Conservation (phyloP, 2,797 vertebrate species). For the Falco concolor region DNA sequence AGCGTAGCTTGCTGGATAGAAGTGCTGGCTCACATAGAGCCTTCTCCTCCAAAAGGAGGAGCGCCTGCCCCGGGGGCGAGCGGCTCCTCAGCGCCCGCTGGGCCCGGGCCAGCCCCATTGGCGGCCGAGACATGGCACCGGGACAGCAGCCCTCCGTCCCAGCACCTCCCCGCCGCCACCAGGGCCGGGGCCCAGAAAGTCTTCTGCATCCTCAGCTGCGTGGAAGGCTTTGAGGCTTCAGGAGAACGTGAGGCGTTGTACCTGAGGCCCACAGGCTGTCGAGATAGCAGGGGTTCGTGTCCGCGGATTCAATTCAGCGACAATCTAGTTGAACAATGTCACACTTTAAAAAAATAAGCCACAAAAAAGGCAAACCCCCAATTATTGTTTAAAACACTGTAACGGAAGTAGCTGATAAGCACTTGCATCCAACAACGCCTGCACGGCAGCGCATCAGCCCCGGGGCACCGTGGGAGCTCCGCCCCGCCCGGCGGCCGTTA, state of each 20-base stretch:
- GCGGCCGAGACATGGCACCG: no score
- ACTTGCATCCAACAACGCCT: neutral
- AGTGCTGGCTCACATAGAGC: no score
- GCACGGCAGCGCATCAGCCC: accelerated
- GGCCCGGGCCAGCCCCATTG: no score
- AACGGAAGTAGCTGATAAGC: neutral
- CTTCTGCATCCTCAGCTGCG: neutral
- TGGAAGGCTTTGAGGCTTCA: neutral
- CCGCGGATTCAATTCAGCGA: accelerated
- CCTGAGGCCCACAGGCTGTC: neutral
- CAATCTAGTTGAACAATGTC: neutral
- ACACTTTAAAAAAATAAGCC: neutral
- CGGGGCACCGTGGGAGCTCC: neutral
- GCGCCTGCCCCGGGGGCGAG: no score
- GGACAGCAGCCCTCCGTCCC: neutral
- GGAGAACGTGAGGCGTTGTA: neutral
- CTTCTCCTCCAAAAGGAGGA: neutral
- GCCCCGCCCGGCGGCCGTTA: no score
- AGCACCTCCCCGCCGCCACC: neutral
- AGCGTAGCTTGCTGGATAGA: neutral
- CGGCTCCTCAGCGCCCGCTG: no score
- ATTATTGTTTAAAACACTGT: neutral
- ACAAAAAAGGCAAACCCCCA: neutral
- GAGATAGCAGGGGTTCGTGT: neutral
- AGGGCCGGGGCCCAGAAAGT: neutral